Evolutionary conservation across 2,113 vertebrate species (phyloP).

Genomic region (Oncorhynchus mykiss): DNA sequence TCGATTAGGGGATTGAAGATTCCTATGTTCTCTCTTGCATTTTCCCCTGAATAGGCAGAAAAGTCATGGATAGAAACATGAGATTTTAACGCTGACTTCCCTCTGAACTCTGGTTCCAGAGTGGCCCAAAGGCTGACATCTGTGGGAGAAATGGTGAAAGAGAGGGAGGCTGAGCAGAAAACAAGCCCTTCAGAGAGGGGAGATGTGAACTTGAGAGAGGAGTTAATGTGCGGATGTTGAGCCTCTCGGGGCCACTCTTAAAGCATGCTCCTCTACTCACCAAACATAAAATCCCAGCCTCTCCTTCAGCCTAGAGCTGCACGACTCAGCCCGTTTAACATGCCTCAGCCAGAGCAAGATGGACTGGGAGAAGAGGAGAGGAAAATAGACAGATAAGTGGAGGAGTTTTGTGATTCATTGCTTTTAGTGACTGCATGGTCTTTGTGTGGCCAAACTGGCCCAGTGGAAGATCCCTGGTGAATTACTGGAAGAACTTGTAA

Average conservation of each 20-base stretch:
- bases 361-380: not conserved
- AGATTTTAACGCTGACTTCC: constrained; percentile 14
- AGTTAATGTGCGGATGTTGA: not conserved
- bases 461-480: not conserved
- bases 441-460: not conserved
- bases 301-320: not conserved
- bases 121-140: not conserved
- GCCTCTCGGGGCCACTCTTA: not conserved
- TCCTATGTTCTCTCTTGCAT: not conserved
- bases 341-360: not conserved
- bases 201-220: not conserved
- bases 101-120: constrained; percentile 12
- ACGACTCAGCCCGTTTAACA: not conserved
- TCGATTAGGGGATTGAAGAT: not conserved
- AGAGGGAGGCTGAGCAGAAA: not conserved
- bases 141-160: not conserved
- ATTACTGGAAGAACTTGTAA: not conserved
- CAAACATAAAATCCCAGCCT: not conserved
- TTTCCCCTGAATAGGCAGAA: not conserved
- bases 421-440: not conserved
- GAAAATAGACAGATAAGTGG: too few relatives aligned
- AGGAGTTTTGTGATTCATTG: not conserved
- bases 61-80: constrained; percentile 13
- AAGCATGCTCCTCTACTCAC: not conserved
- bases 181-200: not conserved